phyloP scores from a whole-genome alignment of 2,888 invertebrate genomes.

The Pinctada fucata region DNA sequence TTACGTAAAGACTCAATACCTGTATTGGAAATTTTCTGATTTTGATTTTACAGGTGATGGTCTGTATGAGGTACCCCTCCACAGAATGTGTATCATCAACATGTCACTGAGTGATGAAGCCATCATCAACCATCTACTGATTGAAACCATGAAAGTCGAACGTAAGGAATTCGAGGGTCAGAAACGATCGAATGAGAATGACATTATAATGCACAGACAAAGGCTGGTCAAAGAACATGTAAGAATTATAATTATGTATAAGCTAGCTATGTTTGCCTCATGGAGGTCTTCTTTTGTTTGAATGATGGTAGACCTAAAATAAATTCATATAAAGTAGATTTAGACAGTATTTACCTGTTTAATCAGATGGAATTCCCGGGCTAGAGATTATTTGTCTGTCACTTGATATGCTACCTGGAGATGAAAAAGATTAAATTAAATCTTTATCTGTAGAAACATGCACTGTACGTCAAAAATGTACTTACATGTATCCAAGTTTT shows the following conservation, averaged over 20 bases:
- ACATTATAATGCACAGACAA: constrained; percentile 71
- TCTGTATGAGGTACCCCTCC: constrained; percentile 64
- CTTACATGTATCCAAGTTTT: background rate
- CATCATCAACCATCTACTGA: constrained; percentile 70
- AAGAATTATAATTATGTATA: constrained; percentile 34
- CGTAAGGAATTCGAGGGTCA: constrained; percentile 74
- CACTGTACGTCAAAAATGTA: too few species aligned
- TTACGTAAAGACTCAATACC: too few species aligned
- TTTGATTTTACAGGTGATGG: constrained; percentile 65
- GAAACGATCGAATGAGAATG: constrained; percentile 71
- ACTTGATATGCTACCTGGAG: too few species aligned
- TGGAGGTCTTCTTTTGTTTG: too few species aligned
- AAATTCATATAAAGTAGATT: too few species aligned
- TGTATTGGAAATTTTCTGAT: background rate
- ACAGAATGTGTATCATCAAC: constrained; percentile 70
- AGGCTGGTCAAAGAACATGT: constrained; percentile 72
- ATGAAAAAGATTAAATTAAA: too few species aligned
- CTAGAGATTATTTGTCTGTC: too few species aligned
- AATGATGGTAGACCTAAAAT: too few species aligned
- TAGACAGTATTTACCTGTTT: too few species aligned
- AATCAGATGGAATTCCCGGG: too few species aligned
- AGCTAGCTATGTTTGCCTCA: too few species aligned
- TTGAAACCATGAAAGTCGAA: constrained; percentile 72
- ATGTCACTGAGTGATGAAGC: constrained; percentile 73
- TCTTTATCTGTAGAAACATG: too few species aligned